A percentile compares a stretch with the other conserved stretches of the same genome.
phyloP scores from a whole-genome alignment of 2,113 vertebrate genomes.

The Ammodytes dubius region DNA sequence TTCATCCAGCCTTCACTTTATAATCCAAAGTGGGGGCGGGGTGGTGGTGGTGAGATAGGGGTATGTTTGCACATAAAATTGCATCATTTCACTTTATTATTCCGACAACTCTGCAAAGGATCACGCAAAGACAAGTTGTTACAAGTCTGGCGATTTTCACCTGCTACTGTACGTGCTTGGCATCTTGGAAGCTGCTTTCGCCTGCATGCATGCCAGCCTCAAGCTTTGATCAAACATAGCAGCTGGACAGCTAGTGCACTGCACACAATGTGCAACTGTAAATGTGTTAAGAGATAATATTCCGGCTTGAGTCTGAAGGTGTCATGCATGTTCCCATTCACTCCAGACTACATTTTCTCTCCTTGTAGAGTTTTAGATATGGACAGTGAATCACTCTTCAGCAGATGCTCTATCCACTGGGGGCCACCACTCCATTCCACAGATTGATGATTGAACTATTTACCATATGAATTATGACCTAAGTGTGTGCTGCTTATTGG shows the following conservation, averaged over 20 bases:
- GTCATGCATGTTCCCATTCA: background rate
- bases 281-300: conserved; percentile 8
- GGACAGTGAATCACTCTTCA: conserved; percentile 21
- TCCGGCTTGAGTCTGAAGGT: conserved; percentile 12
- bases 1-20: conserved; percentile 66
- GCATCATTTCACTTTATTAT: conserved; percentile 51
- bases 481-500: conserved; percentile 39
- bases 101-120: conserved; percentile 4
- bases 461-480: conserved; percentile 16
- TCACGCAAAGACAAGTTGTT: conserved; percentile 42
- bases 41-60: too few relatives aligned
- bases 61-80: conserved; percentile 17
- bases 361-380: background rate
- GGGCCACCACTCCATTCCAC: conserved; percentile 39
- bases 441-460: conserved; percentile 55
- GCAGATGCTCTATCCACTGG: conserved; percentile 53
- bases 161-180: background rate
- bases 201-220: background rate
- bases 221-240: conserved; percentile 11
- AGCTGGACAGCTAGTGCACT: background rate
- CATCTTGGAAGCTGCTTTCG: background rate
- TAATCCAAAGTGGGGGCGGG: conserved; percentile 22
- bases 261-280: conserved; percentile 2
- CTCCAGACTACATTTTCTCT: conserved; percentile 8
- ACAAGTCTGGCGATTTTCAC: conserved; percentile 19